Evolutionary conservation across 2,888 invertebrate species (phyloP), one percentile per base, ranked within the genome.

Genomic region (Drosophila prolongata): DNA sequence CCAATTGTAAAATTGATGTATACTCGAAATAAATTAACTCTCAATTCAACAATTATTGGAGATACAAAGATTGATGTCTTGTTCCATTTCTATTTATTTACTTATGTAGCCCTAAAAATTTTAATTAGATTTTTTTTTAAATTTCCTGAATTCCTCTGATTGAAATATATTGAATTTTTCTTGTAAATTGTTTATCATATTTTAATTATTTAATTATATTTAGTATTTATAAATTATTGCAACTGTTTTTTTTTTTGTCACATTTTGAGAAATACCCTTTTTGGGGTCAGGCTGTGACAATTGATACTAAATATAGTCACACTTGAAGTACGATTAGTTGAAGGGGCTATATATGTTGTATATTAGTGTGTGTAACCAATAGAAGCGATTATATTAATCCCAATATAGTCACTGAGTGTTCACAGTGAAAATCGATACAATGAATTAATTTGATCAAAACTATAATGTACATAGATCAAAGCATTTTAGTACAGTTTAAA

Each of bases 271-370:
- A 40, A 40, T 19, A 1, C 35, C 47, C 37, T 43, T 49, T n/a
- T 11, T 3, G 11, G 19, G 59, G 38, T 47, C 38, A 14, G 8
- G 0, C 16, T 27, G 11, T 43, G 24, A 14, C 9, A 8, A 16
- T 6, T 40, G 4, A 0, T 54, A 10, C 54, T 54, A 66, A 54
- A 54, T 47, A 54, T 54, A 66, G 67, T 47, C 34, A 65, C 46
- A 65, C 46, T 35, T 53, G 1, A 40, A 19, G 30, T 10, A 3
- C 37, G 50, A 50, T 64, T 50, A 64, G 11, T 44, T 35, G 8
- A 24, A 27, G 43, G 10, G 35, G 24, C 19, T 24, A 13, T 42
- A 9, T 24, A 38, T 4, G 10, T 35, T 27, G 24, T 37, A 10
- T 19, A 44, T 38, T 34, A 40, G 13, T 47, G 24, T 24, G 6